Evolutionary conservation across 2,888 invertebrate species (phyloP).

Genomic region (Calephelis perditalis): DNA sequence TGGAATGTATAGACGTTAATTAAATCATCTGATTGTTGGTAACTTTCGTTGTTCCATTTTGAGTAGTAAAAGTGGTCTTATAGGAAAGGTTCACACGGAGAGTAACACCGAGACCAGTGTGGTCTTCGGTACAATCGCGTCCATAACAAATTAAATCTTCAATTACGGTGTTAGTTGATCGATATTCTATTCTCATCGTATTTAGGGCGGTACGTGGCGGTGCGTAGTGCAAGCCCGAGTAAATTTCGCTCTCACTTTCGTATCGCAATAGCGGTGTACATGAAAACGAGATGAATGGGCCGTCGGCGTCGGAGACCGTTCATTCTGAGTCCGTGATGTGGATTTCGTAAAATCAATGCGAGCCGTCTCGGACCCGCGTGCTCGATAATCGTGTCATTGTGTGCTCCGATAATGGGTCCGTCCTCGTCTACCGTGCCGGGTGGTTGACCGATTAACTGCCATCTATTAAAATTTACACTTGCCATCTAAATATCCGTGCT

Average conservation of each 20-base stretch:
- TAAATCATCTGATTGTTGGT: too few relatives aligned
- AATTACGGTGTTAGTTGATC: slow-evolving; percentile 40
- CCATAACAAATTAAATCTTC: slow-evolving; percentile 20
- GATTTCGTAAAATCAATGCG: slow-evolving; percentile 74
- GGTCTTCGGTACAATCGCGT: too few relatives aligned
- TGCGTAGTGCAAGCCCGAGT: slow-evolving; percentile 65
- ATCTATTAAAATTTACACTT: slow-evolving; percentile 54
- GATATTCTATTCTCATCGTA: slow-evolving; percentile 54
- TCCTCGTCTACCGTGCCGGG: slow-evolving; percentile 49
- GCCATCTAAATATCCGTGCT: slow-evolving; percentile 34
- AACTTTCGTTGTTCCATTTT: too few relatives aligned
- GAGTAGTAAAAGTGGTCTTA: too few relatives aligned
- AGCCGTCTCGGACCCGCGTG: slow-evolving; percentile 55
- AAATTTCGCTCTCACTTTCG: slow-evolving; percentile 76
- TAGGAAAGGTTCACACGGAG: too few relatives aligned
- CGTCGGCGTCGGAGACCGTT: slow-evolving; percentile 68
- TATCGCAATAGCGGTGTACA: slow-evolving; percentile 70
- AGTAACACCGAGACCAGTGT: too few relatives aligned
- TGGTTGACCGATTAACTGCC: slow-evolving; percentile 54
- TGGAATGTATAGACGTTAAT: too few relatives aligned
- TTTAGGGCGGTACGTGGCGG: slow-evolving; percentile 57
- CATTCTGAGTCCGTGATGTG: slow-evolving; percentile 67
- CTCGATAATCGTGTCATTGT: slow-evolving; percentile 67
- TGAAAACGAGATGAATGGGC: slow-evolving; percentile 76
- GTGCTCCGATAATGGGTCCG: slow-evolving; percentile 54